A percentile compares a stretch with the other conserved stretches of the same genome.
Conservation (phyloP, 2,797 vertebrate genomes). For the Neoniphon sammara region DNA sequence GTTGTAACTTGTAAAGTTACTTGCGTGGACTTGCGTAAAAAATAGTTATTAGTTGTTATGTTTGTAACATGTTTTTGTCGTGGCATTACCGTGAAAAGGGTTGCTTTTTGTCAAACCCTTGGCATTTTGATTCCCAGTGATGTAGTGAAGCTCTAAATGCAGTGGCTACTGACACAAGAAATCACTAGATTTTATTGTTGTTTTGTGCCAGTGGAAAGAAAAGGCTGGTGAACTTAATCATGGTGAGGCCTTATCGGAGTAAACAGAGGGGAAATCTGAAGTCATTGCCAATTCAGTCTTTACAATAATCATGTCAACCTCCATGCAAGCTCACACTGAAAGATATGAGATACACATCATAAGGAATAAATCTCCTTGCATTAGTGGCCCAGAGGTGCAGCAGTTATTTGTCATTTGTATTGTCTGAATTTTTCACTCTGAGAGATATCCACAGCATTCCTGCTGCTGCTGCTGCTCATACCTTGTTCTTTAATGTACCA, state of each 20-base stretch:
- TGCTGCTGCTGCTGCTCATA: no score
- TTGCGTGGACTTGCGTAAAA: background rate
- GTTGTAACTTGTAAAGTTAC: background rate
- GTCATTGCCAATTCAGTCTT: background rate
- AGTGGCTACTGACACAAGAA: slow-evolving; percentile 26
- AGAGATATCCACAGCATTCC: no score
- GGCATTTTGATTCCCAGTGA: slow-evolving; percentile 20
- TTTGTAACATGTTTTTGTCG: background rate
- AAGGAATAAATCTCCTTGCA: no score
- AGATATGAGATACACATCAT: no score
- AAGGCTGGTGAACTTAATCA: background rate
- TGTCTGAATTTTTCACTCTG: no score
- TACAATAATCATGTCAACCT: background rate
- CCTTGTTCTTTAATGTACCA: no score
- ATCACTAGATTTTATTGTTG: slow-evolving; percentile 19
- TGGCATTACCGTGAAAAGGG: background rate
- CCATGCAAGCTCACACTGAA: background rate
- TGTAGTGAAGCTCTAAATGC: slow-evolving; percentile 21
- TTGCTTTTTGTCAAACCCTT: slow-evolving; percentile 3
- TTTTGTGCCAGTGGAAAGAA: slow-evolving; percentile 1
- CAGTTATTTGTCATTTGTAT: no score
- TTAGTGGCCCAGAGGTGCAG: no score
- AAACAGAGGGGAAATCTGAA: slow-evolving; percentile 18
- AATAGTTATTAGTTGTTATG: background rate
- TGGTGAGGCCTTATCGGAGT: background rate